Base-by-base conservation (phyloP, 2,797 vertebrate species). In the Platyrinchus mystaceus region DNA sequence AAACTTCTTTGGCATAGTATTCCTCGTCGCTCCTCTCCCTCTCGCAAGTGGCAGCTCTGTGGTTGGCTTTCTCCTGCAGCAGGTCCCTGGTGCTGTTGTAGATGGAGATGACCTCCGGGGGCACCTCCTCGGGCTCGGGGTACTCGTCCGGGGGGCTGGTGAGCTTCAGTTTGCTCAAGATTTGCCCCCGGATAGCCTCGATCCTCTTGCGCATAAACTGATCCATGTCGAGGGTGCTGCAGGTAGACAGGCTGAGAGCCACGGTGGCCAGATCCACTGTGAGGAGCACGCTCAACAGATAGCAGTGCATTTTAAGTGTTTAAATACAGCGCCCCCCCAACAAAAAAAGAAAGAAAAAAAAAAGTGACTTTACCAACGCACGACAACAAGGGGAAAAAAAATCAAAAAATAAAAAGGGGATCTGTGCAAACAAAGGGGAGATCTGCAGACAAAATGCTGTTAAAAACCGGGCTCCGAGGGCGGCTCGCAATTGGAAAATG, bases 61-160 rank as follows among this genome's bases (percentile, higher is more conserved):
- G 98, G 98, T 99, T 99, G 77, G 99, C 99, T 95, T 99, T 99
- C 97, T 99, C 99, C 96, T 98, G 99, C 95, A 99, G 97, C 96
- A 99, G 98, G 98, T 99, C 99, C 92, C 99, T 97, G 36, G 99
- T 99, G 97, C 99, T 99, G 98, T 99, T 99, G 97, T 99, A 99
- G 97, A 99, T 99, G 91, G 99, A 98, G 53, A 99, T 98, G 91
- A 99, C 99, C 97, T 99, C 99, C 97, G 97, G 98, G 91, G 99
- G 98, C 60, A 99, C 99, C 84, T 99, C 99, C 91, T 99, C 99
- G 47, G 99, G 99, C 88, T 99, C 99, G 4, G 99, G 99, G 78
- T 98, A 99, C 80, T 98, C 98, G 93, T 99, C 98, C 28, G 99
- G 99, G 36, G 99, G 99, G 84, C 97, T 98, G 86, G 97, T 98